Evolutionary conservation across 2,113 vertebrate genomes (phyloP), one percentile per base, ranked within the genome.

Genomic region (Turnix velox): DNA sequence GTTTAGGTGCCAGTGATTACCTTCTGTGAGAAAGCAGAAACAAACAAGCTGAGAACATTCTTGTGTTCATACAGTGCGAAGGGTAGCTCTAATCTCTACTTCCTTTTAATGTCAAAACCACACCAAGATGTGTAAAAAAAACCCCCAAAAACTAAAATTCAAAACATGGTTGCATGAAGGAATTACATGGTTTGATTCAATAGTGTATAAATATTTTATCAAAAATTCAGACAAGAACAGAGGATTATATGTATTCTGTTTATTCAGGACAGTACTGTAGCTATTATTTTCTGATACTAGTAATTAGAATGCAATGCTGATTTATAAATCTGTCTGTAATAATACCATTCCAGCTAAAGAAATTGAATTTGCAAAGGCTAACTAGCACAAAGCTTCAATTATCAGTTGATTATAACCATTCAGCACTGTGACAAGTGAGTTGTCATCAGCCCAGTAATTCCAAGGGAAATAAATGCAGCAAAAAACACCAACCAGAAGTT

Each of bases 321-420:
- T 95, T 94, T 96, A 92, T 84, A 96, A 94, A 89, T 91, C 88
- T 93, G 66, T 46, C 42, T 39, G 40, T 94, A 96, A 89, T 43
- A 65, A 94, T 78, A 65, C 13, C 16, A 90, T 91, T 97, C 43
- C 83, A 90, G 30, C 54, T 90, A 81, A 92, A 91, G 66, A 87
- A 92, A 91, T 81, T 43, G 81, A 93, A 94, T 77, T 94, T 94
- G 85, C 94, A 90, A 93, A 93, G 80, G 79, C 79, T 91, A 95
- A 94, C 82, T 91, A 92, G 67, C 67, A 90, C n/a, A 87, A 75
- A 96, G 84, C 79, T 89, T 95, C 91, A 91, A 91, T 97, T 95
- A 96, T 95, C 63, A 84, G 58, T 86, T 97, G 88, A 96, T 97
- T 96, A 93, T 88, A 93, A 96, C 95, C 61, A 93, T 88, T 96